Conservation (phyloP, 2,797 vertebrate species). For the Falco concolor region DNA sequence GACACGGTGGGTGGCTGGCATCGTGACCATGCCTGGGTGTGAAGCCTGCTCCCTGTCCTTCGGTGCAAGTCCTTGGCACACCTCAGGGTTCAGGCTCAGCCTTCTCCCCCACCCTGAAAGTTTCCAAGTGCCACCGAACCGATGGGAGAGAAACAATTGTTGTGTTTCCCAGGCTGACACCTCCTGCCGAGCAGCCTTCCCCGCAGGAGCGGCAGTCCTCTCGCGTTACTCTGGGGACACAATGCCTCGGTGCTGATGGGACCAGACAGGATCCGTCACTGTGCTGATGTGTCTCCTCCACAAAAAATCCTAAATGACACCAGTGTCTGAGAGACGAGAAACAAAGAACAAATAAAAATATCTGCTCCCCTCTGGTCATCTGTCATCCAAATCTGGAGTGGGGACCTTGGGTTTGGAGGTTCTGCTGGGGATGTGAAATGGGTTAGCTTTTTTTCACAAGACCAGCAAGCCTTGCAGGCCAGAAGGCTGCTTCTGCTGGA, state of each 20-base stretch:
- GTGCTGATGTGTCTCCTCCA: constrained; percentile 19
- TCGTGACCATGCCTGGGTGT: accelerated
- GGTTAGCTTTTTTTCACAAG: not conserved
- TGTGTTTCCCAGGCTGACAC: constrained; percentile 43
- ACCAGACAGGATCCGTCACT: constrained; percentile 62
- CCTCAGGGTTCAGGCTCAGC: not conserved
- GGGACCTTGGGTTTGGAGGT: not conserved
- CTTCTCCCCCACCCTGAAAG: not conserved
- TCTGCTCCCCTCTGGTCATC: constrained; percentile 8
- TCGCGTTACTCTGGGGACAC: constrained; percentile 13
- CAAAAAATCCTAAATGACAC: constrained; percentile 62
- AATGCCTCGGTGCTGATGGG: constrained; percentile 8
- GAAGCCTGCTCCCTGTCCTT: not conserved
- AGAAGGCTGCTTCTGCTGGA: not conserved
- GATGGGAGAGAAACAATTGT: constrained; percentile 30
- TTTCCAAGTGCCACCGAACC: not conserved
- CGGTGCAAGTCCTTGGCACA: constrained; percentile 26
- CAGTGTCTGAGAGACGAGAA: constrained; percentile 27
- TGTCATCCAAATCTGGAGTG: not conserved
- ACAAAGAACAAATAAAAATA: constrained; percentile 37
- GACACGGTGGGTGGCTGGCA: not conserved
- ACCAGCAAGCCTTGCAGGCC: not conserved
- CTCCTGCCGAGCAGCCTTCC: constrained; percentile 34
- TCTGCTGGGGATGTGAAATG: not conserved
- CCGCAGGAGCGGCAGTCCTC: constrained; percentile 29